Evolutionary conservation across 1,140 invertebrate genomes (phyloP), one percentile per base, ranked within the genome.

Genomic region (Mamestra configurata): DNA sequence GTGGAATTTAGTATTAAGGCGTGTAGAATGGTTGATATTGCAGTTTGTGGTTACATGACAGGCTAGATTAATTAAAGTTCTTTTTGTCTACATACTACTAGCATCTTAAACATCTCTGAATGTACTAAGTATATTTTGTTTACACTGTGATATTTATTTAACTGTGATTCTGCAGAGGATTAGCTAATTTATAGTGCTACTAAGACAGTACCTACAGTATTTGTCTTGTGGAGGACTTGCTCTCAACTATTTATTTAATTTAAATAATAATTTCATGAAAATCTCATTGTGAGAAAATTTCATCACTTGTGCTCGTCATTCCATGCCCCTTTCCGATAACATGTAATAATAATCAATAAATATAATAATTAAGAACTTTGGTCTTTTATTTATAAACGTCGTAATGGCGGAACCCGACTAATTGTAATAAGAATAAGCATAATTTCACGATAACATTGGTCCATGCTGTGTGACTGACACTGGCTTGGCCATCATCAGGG

Each of bases 61-160:
- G 70, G 53, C 46, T 81, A 80, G 79, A 46, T 55, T 75, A 61
- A 43, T 70, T 79, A 73, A 78, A 80, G 71, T 87, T 37, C 40
- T 31, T 61, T 71, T 84, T 83, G 76, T 79, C 51, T 79, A 55
- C 20, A 13, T n/a, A 4, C 2, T 59, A 49, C 59, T 76, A 66
- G 57, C 61, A 76, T 68, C 64, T 55, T 43, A 1, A 55, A 66
- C 79, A 80, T 76, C 68, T 27, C 24, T 70, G 57, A 35, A 66
- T 79, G 49, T 81, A 81, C 64, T 82, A 82, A 75, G 82, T 85
- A 82, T 89, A 85, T 88, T 90, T 88, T 83, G 81, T 88, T 90
- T 79, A 82, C 82, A 84, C 90, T 91, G 90, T 91, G 90, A 91
- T 91, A 91, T 86, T 87, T 86, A 79, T 82, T 82, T 77, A 24